Base-by-base conservation (phyloP, 2,888 invertebrate species). In the Nemurella pictetii region DNA sequence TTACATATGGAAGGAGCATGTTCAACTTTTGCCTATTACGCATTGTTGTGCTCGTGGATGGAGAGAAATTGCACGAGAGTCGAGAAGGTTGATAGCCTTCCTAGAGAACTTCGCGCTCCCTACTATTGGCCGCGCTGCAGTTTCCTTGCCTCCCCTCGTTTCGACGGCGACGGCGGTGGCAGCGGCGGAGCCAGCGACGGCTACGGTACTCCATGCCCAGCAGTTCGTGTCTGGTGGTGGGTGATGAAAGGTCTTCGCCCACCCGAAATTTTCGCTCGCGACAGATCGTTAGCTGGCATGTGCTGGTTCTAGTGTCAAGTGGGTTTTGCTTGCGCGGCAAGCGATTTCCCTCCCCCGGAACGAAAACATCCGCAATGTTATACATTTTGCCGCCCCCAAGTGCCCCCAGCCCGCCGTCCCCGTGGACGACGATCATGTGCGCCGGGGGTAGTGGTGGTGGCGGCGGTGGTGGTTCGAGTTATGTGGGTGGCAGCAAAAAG, bases 301-400 rank as follows among this genome's bases (percentile, higher is more conserved):
- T 80, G 85, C 73, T 75, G 78, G 85, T 36, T 27, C 7, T 72
- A 35, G 85, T 80, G 83, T 84, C 36, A 75, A 27, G 32, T 75
- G 82, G 30, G n/a, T 5, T 83, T 73, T 15, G 9, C 26, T 75
- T 85, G 84, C 29, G 36, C 32, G 0, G 72, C 35, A 35, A 32
- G 82, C 36, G 82, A 82, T 32, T 82, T 36, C n/a, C 28, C 28
- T n/a, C n/a, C n/a, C n/a, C n/a, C n/a, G n/a, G n/a, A 12, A 29
- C 9, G 20, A 55, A 55, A 55, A 20, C 20, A 20, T 30, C 78
- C 28, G 30, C 80, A 84, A 91, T 92, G 91, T 89, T 92, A 88
- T 92, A 92, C 88, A 90, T 92, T 87, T 88, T 92, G 87, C 92
- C 92, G 86, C 92, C 92, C 77, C 91, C 92, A 83, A 90, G 91